Evolutionary conservation across 2,797 vertebrate genomes (phyloP).

Genomic region (Pristis pectinata): DNA sequence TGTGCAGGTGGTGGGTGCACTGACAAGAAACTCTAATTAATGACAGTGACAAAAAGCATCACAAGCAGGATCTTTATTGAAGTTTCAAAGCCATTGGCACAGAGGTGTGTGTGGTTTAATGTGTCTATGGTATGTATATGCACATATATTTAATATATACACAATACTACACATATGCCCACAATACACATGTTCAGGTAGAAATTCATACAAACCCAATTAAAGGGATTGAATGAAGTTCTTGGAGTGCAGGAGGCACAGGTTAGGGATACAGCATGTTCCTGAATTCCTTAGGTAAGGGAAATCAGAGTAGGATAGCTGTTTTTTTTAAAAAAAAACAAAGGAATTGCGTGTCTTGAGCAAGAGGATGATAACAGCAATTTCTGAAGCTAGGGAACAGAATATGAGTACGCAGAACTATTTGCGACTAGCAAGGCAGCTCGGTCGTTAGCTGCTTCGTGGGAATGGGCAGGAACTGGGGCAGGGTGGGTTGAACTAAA

Average conservation of each 20-base stretch:
- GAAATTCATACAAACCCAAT: not conserved
- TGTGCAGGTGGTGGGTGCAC: conserved; percentile 5
- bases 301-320: not conserved
- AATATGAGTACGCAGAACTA: not conserved
- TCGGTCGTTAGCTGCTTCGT: not conserved
- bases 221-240: not conserved
- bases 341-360: not conserved
- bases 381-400: not conserved
- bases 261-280: not conserved
- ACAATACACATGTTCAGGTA: not conserved
- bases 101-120: not conserved
- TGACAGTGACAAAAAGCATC: conserved; percentile 8
- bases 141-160: not conserved
- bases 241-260: not conserved
- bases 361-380: not conserved
- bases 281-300: not conserved
- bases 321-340: not conserved
- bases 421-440: not conserved
- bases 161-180: not conserved
- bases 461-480: not conserved
- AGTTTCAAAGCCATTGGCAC: not conserved
- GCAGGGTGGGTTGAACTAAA: not conserved
- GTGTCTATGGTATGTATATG: not conserved
- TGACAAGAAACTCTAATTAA: conserved; percentile 4
- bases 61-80: not conserved